These are phyloP conservation scores for Pterostichus madidus DNA, from an alignment of 2,888 invertebrate species.

Conservation along the genomic window DNA sequence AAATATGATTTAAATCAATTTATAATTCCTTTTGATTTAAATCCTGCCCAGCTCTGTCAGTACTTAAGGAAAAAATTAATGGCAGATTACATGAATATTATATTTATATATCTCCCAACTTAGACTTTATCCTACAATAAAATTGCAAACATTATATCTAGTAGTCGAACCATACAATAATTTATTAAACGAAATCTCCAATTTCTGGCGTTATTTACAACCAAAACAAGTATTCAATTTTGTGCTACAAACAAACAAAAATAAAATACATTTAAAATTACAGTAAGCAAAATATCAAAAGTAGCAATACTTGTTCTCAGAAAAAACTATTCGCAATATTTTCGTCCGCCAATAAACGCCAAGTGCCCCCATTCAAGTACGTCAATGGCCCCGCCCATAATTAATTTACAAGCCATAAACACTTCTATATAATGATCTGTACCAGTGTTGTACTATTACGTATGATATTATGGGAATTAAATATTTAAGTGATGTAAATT, in stretches of 20 bases:
- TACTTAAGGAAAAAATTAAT: no score
- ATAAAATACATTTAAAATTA: conserved; percentile 24
- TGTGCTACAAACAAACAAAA: conserved; percentile 8
- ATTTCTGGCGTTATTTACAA: background rate
- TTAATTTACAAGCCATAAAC: conserved; percentile 53
- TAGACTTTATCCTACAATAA: no score
- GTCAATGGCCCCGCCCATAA: conserved; percentile 47
- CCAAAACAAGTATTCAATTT: background rate
- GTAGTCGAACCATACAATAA: no score
- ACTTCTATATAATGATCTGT: conserved; percentile 25
- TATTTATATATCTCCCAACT: no score
- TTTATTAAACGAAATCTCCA: no score
- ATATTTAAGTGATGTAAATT: background rate
- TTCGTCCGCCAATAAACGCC: conserved; percentile 48
- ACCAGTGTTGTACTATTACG: background rate
- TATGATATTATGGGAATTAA: conserved; percentile 11
- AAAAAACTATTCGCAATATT: conserved; percentile 28
- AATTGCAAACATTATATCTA: no score
- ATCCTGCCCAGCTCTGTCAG: no score
- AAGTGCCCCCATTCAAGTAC: conserved; percentile 51
- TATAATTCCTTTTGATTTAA: no score
- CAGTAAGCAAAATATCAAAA: conserved; percentile 17
- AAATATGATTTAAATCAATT: no score
- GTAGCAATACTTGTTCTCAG: conserved; percentile 12
- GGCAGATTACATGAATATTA: no score